These are phyloP conservation scores for Laticauda laticaudata DNA, from an alignment of 2,113 vertebrate species.

Conservation along the genomic window DNA sequence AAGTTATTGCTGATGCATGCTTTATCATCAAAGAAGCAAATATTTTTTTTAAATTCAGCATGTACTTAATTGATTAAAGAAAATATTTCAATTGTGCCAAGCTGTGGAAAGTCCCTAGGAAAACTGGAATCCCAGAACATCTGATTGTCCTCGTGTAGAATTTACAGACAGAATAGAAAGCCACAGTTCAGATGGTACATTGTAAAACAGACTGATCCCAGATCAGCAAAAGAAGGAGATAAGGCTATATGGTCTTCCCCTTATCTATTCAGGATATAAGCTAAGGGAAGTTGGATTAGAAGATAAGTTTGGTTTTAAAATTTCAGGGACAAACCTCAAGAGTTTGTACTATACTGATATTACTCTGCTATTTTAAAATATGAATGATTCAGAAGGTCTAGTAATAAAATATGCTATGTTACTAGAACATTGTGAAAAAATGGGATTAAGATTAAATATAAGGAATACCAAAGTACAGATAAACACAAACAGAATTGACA, in stretches of 20 bases:
- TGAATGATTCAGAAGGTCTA: not conserved
- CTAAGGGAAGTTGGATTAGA: not conserved
- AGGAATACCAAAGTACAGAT: not conserved
- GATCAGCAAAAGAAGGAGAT: not conserved
- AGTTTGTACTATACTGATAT: not conserved
- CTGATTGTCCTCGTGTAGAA: not conserved
- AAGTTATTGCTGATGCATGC: not conserved
- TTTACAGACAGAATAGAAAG: not conserved
- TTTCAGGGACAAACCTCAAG: not conserved
- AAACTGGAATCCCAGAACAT: not conserved
- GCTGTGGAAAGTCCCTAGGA: not conserved
- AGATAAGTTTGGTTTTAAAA: not conserved
- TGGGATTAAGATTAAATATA: not conserved
- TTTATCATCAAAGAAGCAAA: not conserved
- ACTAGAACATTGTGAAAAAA: not conserved
- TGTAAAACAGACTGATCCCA: not conserved
- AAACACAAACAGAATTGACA: not conserved
- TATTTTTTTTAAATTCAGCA: not conserved
- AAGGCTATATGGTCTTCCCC: not conserved
- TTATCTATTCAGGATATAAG: not conserved
- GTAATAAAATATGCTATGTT: not conserved
- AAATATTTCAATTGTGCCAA: not conserved
- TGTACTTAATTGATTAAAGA: not conserved
- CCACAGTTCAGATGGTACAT: not conserved
- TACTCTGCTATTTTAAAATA: not conserved